phyloP scores from a whole-genome alignment of 2,113 vertebrate species.

The Dromiciops gliroides region DNA sequence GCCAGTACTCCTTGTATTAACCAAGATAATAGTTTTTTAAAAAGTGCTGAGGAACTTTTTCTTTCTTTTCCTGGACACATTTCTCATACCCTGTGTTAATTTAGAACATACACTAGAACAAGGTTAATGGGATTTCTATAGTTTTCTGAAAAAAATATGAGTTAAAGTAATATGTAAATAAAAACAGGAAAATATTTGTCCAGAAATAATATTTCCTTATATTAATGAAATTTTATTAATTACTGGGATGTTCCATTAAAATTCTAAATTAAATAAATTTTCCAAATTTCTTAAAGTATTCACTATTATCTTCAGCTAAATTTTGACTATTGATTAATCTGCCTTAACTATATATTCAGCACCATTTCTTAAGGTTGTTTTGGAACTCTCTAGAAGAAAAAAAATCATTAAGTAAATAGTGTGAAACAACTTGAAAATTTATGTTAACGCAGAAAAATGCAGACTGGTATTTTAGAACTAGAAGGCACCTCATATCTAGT shows the following conservation, averaged over 20 bases:
- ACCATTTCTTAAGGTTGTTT: not conserved
- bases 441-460: not conserved
- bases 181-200: not conserved
- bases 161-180: not conserved
- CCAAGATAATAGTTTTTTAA: not conserved
- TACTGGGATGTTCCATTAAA: not conserved
- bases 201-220: not conserved
- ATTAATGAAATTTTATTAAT: not conserved
- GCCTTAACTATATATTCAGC: not conserved
- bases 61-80: not conserved
- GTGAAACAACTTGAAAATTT: not conserved
- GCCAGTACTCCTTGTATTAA: not conserved
- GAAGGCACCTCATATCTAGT: not conserved
- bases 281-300: not conserved
- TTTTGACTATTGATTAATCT: not conserved
- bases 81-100: not conserved
- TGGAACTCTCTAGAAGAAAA: not conserved
- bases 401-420: not conserved
- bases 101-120: not conserved
- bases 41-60: not conserved
- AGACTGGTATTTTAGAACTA: not conserved
- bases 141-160: not conserved
- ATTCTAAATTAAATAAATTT: not conserved
- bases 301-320: not conserved
- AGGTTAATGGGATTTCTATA: not conserved